phyloP scores from a whole-genome alignment of 2,113 vertebrate species.

The Pimephales promelas region DNA sequence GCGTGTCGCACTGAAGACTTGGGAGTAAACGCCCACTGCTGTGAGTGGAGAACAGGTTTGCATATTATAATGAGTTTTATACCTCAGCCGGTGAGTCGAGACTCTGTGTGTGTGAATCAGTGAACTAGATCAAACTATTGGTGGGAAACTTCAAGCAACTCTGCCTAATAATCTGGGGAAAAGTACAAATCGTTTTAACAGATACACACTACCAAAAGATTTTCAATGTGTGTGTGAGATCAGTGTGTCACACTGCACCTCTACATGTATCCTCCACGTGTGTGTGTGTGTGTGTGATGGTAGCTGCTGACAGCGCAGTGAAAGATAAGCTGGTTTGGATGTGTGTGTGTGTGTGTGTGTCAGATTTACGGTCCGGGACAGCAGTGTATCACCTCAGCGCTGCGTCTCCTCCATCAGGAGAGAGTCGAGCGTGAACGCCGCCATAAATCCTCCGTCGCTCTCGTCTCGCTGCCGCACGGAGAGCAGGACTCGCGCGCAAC shows the following conservation, averaged over 20 bases:
- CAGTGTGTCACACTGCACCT: neutral
- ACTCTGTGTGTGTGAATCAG: too few species aligned
- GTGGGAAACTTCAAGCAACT: too few species aligned
- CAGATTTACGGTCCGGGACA: slow-evolving; percentile 73
- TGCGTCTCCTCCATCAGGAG: slow-evolving; percentile 68
- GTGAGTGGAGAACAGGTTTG: too few species aligned
- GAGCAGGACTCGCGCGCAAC: slow-evolving; percentile 11
- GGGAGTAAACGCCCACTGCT: too few species aligned
- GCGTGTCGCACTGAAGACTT: too few species aligned
- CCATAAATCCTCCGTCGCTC: slow-evolving; percentile 63
- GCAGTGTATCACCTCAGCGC: slow-evolving; percentile 64
- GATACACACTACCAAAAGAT: too few species aligned
- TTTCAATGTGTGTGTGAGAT: neutral
- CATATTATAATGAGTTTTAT: too few species aligned
- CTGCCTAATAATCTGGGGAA: too few species aligned
- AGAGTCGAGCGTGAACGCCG: slow-evolving; percentile 68
- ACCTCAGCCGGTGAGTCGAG: too few species aligned
- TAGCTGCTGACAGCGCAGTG: slow-evolving; percentile 64
- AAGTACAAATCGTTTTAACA: too few species aligned
- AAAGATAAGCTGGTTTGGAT: slow-evolving; percentile 72
- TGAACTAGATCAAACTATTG: too few species aligned
- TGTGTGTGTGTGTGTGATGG: slow-evolving; percentile 48
- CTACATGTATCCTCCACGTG: slow-evolving; percentile 43
- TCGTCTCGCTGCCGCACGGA: slow-evolving; percentile 2
- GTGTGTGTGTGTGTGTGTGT: too few species aligned